Evolutionary conservation across 2,797 vertebrate genomes (phyloP), one percentile per base, ranked within the genome.

Genomic region (Coilia nasus): DNA sequence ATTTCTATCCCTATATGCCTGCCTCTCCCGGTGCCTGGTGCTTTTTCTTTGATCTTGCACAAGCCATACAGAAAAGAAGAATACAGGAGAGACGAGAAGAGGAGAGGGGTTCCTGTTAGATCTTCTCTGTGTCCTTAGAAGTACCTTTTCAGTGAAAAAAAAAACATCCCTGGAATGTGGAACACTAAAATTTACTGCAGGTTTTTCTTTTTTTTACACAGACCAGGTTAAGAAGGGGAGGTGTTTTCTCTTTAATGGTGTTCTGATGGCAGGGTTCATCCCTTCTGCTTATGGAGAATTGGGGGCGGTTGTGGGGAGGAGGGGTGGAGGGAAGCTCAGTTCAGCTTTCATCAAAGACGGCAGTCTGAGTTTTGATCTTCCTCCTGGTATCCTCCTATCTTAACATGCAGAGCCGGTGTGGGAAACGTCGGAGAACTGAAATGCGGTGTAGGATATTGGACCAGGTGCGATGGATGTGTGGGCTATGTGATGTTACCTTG

Each of bases 21-120:
- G 67, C 67, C 28, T 75, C 23, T 50, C 64, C 46, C 35, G 50
- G 50, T 54, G 50, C 50, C 3, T 54, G 50, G 44, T 50, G 21
- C 23, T 60, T 83, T 78, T 78, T 85, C 41, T 87, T 85, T 87
- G 84, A 87, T 87, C 86, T 83, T 19, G n/a, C 67, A 14, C 19
- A 21, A 35, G 46, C 75, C 54, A 35, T 35, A 71, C 75, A 83
- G 71, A 78, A 71, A 67, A 85, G 81, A 57, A 64, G 14, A 80
- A 9, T 54, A 81, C 41, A 84, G 83, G 60, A 82, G 50, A 54
- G 46, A 81, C 2, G 9, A 14, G 50, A 9, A 35, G 75, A 85
- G 83, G 50, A 83, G 19, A 80, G 60, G 59, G 31, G 82, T 83
- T 86, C 64, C 23, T 64, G 19, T 81, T 23, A 6, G 25, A n/a